A percentile compares a stretch with the other conserved stretches of the same genome.
These are phyloP conservation scores for Cladopsammia gracilis DNA, from an alignment of 64 coral and sea anemone species.

Conservation along the genomic window DNA sequence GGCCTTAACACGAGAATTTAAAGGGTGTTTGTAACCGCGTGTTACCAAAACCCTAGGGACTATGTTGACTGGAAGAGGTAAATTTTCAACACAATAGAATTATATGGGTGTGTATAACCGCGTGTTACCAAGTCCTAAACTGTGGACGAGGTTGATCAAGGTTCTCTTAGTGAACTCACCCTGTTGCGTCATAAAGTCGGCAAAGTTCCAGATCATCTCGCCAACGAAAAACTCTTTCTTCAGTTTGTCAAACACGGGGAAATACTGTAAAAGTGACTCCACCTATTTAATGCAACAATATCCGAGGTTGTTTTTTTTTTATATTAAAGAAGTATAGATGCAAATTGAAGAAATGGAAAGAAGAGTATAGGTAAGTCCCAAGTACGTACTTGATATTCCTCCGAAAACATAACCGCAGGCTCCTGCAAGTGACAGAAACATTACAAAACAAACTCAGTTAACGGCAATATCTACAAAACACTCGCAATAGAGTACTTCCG, in stretches of 20 bases:
- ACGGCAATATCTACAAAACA: too few species aligned
- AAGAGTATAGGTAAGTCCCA: background rate
- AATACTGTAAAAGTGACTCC: slow-evolving; percentile 83
- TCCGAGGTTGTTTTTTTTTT: background rate
- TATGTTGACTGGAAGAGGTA: too few species aligned
- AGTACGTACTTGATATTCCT: slow-evolving; percentile 91
- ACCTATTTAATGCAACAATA: slow-evolving; percentile 52
- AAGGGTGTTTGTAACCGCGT: background rate
- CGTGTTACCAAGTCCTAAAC: background rate
- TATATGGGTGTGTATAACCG: background rate
- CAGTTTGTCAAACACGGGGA: slow-evolving; percentile 93
- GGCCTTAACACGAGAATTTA: background rate
- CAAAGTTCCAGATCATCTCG: slow-evolving; percentile 98
- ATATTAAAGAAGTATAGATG: background rate
- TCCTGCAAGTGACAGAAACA: slow-evolving; percentile 58
- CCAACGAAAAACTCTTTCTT: slow-evolving; percentile 87
- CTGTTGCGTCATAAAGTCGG: slow-evolving; percentile 93
- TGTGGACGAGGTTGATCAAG: background rate
- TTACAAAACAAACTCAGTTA: background rate
- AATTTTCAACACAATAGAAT: too few species aligned
- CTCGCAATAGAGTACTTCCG: too few species aligned
- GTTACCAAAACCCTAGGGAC: background rate
- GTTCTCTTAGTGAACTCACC: slow-evolving; percentile 25
- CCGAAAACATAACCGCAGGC: slow-evolving; percentile 91
- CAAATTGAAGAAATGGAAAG: background rate